phyloP scores from a whole-genome alignment of 2,113 vertebrate genomes.

The Ophthalmolycus amberensis region DNA sequence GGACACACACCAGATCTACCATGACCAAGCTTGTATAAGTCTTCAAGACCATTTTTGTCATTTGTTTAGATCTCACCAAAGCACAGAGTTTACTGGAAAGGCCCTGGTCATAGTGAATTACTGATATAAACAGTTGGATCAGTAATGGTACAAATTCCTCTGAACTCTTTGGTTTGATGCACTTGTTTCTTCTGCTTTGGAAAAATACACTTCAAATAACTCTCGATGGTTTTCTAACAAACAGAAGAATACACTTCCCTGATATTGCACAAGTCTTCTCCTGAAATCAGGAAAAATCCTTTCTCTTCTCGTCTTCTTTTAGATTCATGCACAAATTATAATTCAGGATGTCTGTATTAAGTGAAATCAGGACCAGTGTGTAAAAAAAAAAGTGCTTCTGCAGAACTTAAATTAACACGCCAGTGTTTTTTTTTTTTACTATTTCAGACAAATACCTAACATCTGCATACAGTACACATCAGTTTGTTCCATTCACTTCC shows the following conservation, averaged over 20 bases:
- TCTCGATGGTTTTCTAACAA: slow-evolving; percentile 41
- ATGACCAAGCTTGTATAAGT: not conserved
- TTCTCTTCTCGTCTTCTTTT: not conserved
- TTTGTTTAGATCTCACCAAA: slow-evolving; percentile 62
- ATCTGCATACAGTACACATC: not conserved
- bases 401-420: not conserved
- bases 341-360: not conserved
- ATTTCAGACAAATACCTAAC: not conserved
- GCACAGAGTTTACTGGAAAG: slow-evolving; percentile 59
- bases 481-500: not conserved
- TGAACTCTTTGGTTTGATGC: slow-evolving; percentile 19
- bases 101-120: slow-evolving; percentile 14
- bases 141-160: slow-evolving; percentile 22
- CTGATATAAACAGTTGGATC: slow-evolving; percentile 58
- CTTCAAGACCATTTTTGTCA: slow-evolving; percentile 49
- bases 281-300: not conserved
- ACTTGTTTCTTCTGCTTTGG: slow-evolving; percentile 12
- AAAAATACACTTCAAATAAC: slow-evolving; percentile 27
- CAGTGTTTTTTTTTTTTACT: not conserved
- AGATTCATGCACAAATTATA: not conserved
- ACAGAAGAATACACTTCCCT: not conserved
- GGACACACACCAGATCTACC: slow-evolving; percentile 32
- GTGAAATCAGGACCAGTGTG: not conserved
- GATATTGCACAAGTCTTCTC: not conserved
- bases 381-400: not conserved